Evolutionary conservation across 37 sponge, comb jelly and placozoan species (phyloP), one percentile per base, ranked within the genome.

Genomic region (Eunapius fragilis): DNA sequence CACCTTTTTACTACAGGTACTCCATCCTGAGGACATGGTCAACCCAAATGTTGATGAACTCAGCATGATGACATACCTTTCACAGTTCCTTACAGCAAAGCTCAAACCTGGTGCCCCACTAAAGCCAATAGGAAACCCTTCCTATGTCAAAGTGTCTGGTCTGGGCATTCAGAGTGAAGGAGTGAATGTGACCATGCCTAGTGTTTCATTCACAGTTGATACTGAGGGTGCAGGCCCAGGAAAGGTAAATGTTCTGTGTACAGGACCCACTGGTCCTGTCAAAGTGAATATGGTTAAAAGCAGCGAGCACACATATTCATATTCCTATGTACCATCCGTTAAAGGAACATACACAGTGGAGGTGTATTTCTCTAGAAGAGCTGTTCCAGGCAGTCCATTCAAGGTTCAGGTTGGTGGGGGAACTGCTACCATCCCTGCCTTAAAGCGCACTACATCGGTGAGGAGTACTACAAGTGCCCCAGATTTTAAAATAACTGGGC

Each of bases 41-140:
- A 92, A 92, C 48, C 93, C 96, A 11, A 74, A 90, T 38, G 91
- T 96, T 31, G 96, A 96, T 77, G 96, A 96, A 76, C 82, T 93
- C 28, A 91, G 92, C 71, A 88, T 96, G 92, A 93, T 96, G 94
- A 96, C 96, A 25, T 96, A 96, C 72, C 80, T 96, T n/a, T 96
- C 96, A 14, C 75, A 88, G 76, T 96, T 93, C 74, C 86, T 91
- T 72, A 88, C 92, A 33, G 96, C 96, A 23, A 84, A 92, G 74
- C 85, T 90, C 0, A 95, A 95, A 77, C 84, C 80, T 33, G 91
- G 92, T 0, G 92, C 93, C n/a, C 93, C 91, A 9, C 24, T 93
- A 12, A 79, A 80, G 48, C 25, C 69, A 45, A 49, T 74, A 23
- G 68, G 71, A 12, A 83, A 88, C 78, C 82, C 89, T 3, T 68